Evolutionary conservation across 2,888 invertebrate genomes (phyloP).

Genomic region (Coecobrya sp.): DNA sequence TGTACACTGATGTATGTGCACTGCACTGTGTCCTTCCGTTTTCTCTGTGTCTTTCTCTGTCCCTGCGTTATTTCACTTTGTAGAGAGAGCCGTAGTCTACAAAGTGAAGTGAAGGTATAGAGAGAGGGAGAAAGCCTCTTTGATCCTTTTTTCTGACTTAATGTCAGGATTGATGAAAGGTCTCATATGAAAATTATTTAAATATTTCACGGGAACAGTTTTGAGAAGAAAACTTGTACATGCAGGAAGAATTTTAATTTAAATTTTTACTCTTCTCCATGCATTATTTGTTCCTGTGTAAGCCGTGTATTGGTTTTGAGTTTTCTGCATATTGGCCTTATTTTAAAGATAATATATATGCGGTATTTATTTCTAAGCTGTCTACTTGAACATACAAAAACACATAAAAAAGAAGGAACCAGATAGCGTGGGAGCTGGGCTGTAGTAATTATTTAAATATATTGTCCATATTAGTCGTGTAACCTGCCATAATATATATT

Average conservation of each 20-base stretch:
- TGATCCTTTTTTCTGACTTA: constrained; percentile 67
- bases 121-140: constrained; percentile 55
- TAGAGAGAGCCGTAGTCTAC: neutral
- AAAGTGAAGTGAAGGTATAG: neutral
- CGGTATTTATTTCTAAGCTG: neutral
- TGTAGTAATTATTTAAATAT: constrained; percentile 33
- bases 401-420: neutral
- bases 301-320: too few species aligned
- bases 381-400: neutral
- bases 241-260: constrained; percentile 4
- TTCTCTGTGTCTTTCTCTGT: too few species aligned
- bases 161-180: constrained; percentile 52
- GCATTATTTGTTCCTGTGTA: too few species aligned
- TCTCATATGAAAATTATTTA: constrained; percentile 50
- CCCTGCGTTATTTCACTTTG: neutral
- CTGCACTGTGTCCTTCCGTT: neutral
- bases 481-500: constrained; percentile 15
- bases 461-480: constrained; percentile 41
- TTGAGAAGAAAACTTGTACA: neutral
- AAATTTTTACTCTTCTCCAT: neutral
- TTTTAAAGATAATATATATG: neutral
- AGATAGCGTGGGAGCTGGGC: constrained; percentile 16
- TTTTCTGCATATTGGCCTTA: too few species aligned
- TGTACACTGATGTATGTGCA: neutral
- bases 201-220: constrained; percentile 31